Evolutionary conservation across 2,113 vertebrate species (phyloP), one percentile per base, ranked within the genome.

Genomic region (Tauraco erythrolophus): DNA sequence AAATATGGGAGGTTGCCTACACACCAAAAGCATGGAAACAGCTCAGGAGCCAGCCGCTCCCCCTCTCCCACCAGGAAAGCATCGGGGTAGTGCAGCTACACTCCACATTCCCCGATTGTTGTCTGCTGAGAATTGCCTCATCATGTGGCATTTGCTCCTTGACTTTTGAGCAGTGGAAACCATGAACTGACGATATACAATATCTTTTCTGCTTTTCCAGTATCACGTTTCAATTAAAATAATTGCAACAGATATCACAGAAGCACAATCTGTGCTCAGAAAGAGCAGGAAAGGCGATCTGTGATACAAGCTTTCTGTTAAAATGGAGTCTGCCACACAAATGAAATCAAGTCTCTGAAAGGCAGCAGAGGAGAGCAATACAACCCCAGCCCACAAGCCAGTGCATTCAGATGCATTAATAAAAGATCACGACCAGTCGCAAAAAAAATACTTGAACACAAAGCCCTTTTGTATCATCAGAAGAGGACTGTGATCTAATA

Each of bases 391-490:
- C 77, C 66, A 89, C 50, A 94, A 79, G 71, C 80, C 88, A 58
- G 70, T 14, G 77, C 78, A 87, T 94, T 94, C 91, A 97, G 74
- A 65, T 46, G 56, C 74, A 50, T 61, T 68, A 50, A 88, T 89
- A 87, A 91, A 95, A 89, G 95, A 84, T 57, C 60, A 46, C 10
- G 69, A 86, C 50, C 61, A 69, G 65, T 11, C 11, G 21, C 84
- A 45, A 41, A 93, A 93, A 87, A 95, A 72, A 53, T 24, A 31
- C 68, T 69, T 69, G 69, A 84, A 56, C 61, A 96, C 88, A 97
- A 94, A 94, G 92, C 77, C 65, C 92, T 95, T 97, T 95, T 97
- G 86, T 96, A 57, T 24, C 86, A 87, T 82, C 84, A 82, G 84
- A 69, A 88, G 72, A 41, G 43, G 96, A 97, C 65, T 87, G 86